phyloP scores from a whole-genome alignment of 2,113 vertebrate genomes.

The Bothrops jararaca region DNA sequence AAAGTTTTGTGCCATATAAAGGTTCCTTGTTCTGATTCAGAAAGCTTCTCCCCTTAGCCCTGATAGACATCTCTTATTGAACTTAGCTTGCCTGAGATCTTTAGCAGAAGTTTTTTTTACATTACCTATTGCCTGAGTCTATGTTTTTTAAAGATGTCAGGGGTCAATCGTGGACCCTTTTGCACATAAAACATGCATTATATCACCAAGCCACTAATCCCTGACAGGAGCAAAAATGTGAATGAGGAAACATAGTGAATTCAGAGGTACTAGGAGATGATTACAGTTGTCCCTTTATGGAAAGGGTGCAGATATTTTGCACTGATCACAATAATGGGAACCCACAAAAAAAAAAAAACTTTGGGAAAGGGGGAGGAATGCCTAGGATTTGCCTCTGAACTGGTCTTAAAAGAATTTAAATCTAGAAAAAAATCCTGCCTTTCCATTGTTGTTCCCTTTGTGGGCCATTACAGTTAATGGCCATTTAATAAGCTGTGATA shows the following conservation, averaged over 20 bases:
- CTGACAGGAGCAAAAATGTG: not conserved
- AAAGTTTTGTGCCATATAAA: not conserved
- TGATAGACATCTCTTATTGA: not conserved
- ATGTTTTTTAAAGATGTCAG: not conserved
- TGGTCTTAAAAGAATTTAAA: not conserved
- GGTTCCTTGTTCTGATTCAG: not conserved
- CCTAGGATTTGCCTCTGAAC: not conserved
- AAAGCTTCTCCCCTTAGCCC: not conserved
- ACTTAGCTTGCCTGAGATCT: not conserved
- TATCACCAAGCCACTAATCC: not conserved
- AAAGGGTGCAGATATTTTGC: not conserved
- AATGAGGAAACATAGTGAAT: not conserved
- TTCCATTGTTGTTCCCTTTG: not conserved
- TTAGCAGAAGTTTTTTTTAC: not conserved
- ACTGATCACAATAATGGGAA: not conserved
- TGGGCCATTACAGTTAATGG: not conserved
- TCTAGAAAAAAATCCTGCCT: not conserved
- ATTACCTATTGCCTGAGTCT: not conserved
- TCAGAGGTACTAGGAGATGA: not conserved
- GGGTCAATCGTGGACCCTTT: not conserved
- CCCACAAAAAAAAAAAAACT: not conserved
- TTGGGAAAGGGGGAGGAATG: not conserved
- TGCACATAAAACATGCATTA: not conserved
- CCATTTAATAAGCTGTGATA: not conserved
- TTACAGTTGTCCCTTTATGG: not conserved